These are phyloP conservation scores for Calliphora vomitoria DNA, from an alignment of 2,888 invertebrate species.

Conservation along the genomic window DNA sequence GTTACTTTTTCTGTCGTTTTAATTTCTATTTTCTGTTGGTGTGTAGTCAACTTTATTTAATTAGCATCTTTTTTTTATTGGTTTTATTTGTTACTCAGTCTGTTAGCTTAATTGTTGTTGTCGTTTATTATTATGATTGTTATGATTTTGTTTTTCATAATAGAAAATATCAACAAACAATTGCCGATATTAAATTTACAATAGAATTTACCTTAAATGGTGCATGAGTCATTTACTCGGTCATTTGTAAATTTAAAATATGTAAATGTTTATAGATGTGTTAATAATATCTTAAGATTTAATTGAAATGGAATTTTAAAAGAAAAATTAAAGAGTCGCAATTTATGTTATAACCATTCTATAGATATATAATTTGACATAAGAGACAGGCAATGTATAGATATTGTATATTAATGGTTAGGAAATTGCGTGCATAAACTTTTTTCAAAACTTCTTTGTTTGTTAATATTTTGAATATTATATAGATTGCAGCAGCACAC, in stretches of 20 bases:
- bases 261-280: slow-evolving; percentile 15
- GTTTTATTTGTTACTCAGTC: slow-evolving; percentile 19
- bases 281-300: slow-evolving; percentile 12
- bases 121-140: neutral
- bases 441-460: no score
- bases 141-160: neutral
- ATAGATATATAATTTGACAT: no score
- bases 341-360: no score
- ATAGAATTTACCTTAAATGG: slow-evolving; percentile 44
- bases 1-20: neutral
- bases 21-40: neutral
- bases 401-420: no score
- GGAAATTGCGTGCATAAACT: no score
- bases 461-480: no score
- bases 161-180: slow-evolving; percentile 28
- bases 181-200: neutral
- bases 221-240: slow-evolving; percentile 41
- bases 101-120: neutral
- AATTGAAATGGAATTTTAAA: no score
- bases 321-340: no score
- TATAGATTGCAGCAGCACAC: no score
- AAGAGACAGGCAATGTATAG: no score
- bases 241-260: slow-evolving; percentile 1
- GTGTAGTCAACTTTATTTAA: slow-evolving; percentile 17
- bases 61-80: slow-evolving; percentile 33